Evolutionary conservation across 2,888 invertebrate genomes (phyloP).

Genomic region (Leuctra nigra): DNA sequence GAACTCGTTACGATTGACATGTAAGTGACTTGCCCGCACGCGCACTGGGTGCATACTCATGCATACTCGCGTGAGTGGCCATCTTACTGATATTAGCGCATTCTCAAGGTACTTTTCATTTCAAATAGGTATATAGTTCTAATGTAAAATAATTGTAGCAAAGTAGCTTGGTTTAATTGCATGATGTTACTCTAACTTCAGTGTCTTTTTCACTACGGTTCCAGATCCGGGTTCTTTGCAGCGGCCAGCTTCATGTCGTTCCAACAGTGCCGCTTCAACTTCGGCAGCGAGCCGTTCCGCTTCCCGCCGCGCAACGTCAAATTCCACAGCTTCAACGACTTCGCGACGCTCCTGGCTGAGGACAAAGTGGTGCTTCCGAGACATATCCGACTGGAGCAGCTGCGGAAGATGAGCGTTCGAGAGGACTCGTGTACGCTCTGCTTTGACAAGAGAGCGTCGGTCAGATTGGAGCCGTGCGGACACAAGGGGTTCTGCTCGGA

Average conservation of each 20-base stretch:
- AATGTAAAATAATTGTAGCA: too few relatives aligned
- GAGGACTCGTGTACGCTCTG: slow-evolving; percentile 86
- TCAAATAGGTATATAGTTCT: too few relatives aligned
- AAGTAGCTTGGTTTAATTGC: too few relatives aligned
- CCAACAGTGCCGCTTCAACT: slow-evolving; percentile 91
- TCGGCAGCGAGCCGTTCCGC: slow-evolving; percentile 72
- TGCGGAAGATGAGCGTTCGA: slow-evolving; percentile 63
- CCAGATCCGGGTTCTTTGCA: slow-evolving; percentile 82
- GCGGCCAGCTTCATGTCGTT: slow-evolving; percentile 96
- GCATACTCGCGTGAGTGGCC: too few relatives aligned
- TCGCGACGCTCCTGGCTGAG: slow-evolving; percentile 64
- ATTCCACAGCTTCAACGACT: slow-evolving; percentile 70
- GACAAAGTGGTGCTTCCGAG: slow-evolving; percentile 79
- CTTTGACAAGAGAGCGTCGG: slow-evolving; percentile 70
- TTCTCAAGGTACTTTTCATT: too few relatives aligned
- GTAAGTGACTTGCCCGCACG: too few relatives aligned
- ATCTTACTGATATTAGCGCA: too few relatives aligned
- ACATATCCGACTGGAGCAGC: slow-evolving; percentile 66
- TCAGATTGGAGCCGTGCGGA: slow-evolving; percentile 70
- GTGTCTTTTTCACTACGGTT: too few relatives aligned
- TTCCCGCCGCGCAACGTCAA: slow-evolving; percentile 61
- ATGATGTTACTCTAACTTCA: too few relatives aligned
- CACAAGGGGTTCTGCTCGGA: slow-evolving; percentile 83
- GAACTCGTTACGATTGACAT: too few relatives aligned
- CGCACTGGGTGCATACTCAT: too few relatives aligned